These are phyloP conservation scores for Cairina moschata DNA, from an alignment of 2,113 vertebrate species.

Conservation along the genomic window DNA sequence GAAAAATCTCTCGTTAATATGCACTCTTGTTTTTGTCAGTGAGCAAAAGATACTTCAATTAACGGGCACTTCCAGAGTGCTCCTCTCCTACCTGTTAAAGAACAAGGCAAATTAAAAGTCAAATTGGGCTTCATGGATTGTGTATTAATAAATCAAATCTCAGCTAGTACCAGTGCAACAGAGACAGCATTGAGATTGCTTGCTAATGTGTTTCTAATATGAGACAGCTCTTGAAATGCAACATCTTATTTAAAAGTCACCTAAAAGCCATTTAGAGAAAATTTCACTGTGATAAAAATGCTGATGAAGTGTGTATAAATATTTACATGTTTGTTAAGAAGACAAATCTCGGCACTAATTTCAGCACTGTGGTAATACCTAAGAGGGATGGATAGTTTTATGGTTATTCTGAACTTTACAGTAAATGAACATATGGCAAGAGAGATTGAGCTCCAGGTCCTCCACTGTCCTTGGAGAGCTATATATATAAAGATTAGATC, in stretches of 20 bases:
- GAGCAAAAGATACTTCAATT: not conserved
- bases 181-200: constrained; percentile 79
- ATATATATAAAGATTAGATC: not conserved
- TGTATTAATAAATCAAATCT: constrained; percentile 65
- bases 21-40: not conserved
- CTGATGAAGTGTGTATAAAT: constrained; percentile 75
- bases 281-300: constrained; percentile 79
- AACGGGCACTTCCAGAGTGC: constrained; percentile 24
- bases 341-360: not conserved
- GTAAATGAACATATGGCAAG: not conserved
- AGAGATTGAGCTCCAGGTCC: not conserved
- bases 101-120: constrained; percentile 58
- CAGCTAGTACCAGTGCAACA: constrained; percentile 79
- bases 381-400: not conserved
- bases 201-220: constrained; percentile 83
- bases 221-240: constrained; percentile 74
- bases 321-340: constrained; percentile 8
- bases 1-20: not conserved
- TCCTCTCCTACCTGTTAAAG: constrained; percentile 46
- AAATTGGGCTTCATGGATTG: constrained; percentile 52
- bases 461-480: not conserved
- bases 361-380: not conserved
- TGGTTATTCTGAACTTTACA: not conserved
- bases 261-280: constrained; percentile 80
- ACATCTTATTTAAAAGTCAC: constrained; percentile 80